Conservation (phyloP, 2,888 invertebrate species). For the Aphodius sticticus region DNA sequence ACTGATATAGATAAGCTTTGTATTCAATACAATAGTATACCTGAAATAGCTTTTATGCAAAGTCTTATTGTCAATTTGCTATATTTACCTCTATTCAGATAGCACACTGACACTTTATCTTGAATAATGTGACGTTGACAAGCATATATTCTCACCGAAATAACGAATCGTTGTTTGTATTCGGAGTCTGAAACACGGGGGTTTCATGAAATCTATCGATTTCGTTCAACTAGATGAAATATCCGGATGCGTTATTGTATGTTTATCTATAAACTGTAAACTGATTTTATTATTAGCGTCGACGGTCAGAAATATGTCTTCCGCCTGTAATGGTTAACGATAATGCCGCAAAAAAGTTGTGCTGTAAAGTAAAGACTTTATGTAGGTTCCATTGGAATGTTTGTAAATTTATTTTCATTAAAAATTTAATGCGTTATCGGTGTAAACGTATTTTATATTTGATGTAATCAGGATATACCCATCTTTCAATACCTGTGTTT, state of each 20-base stretch:
- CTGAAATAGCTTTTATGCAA: no score
- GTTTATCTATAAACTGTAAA: not conserved
- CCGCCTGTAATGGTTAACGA: not conserved
- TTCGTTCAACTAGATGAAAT: not conserved
- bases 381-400: not conserved
- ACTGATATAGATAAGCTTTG: no score
- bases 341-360: not conserved
- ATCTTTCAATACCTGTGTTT: not conserved
- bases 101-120: no score
- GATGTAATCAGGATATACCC: not conserved
- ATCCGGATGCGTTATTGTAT: not conserved
- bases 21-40: no score
- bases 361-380: not conserved
- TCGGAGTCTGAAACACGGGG: not conserved
- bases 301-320: not conserved
- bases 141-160: not conserved
- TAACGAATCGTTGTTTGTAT: not conserved
- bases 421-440: not conserved
- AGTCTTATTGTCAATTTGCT: not conserved
- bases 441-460: not conserved
- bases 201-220: not conserved
- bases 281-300: not conserved
- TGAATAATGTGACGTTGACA: not conserved
- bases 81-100: not conserved
- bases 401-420: not conserved